Conservation (phyloP, 1,140 invertebrate genomes). For the Drosophila albomicans region DNA sequence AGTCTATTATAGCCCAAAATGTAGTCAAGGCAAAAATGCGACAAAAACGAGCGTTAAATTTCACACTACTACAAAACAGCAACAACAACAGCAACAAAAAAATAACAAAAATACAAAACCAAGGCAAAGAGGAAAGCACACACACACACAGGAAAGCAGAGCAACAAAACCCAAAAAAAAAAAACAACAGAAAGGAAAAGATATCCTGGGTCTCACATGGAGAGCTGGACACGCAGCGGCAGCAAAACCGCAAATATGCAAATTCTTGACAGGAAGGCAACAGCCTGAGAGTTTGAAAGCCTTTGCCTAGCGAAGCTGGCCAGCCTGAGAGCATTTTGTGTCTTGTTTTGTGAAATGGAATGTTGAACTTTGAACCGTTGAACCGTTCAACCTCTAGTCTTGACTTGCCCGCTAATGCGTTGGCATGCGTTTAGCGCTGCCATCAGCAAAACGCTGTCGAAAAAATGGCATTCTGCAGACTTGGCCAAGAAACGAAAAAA, state of each 20-base stretch:
- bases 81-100: background rate
- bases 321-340: background rate
- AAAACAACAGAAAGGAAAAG: constrained; percentile 22
- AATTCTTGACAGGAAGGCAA: constrained; percentile 74
- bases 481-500: constrained; percentile 10
- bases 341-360: constrained; percentile 48
- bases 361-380: constrained; percentile 72
- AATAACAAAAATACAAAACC: constrained; percentile 6
- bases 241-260: constrained; percentile 74
- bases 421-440: constrained; percentile 42
- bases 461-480: background rate
- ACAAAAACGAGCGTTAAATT: constrained; percentile 80
- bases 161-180: constrained; percentile 14
- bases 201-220: constrained; percentile 56
- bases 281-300: constrained; percentile 35
- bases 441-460: constrained; percentile 42
- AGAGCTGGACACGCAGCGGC: constrained; percentile 60
- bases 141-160: constrained; percentile 26
- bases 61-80: constrained; percentile 69
- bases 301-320: background rate
- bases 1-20: constrained; percentile 73
- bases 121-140: constrained; percentile 17
- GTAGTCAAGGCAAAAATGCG: constrained; percentile 71
- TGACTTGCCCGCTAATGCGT: constrained; percentile 59
- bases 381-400: constrained; percentile 4